phyloP scores from a whole-genome alignment of 2,113 vertebrate genomes.

The Aix galericulata region DNA sequence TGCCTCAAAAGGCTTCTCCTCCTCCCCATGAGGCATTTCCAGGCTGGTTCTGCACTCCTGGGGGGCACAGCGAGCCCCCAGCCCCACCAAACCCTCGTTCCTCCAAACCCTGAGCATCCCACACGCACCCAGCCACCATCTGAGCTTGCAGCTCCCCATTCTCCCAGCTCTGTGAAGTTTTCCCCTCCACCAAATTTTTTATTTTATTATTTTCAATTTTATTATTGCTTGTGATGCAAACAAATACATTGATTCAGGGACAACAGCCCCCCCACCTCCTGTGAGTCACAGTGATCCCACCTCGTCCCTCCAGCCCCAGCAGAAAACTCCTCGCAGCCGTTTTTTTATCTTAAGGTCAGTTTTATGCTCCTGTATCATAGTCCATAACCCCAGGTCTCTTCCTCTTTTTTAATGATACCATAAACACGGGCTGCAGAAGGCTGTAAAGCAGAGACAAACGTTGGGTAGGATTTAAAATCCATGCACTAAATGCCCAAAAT shows the following conservation, averaged over 20 bases:
- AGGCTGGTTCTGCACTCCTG: neutral
- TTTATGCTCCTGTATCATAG: neutral
- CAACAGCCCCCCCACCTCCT: neutral
- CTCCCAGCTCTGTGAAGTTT: rapidly evolving
- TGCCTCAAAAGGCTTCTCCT: neutral
- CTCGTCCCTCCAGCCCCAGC: neutral
- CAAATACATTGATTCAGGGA: neutral
- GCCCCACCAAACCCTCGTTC: neutral
- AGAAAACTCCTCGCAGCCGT: neutral
- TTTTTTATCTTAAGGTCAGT: neutral
- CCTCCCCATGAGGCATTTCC: rapidly evolving
- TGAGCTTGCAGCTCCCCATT: rapidly evolving
- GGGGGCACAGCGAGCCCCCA: rapidly evolving
- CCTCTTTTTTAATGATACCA: neutral
- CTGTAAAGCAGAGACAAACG: neutral
- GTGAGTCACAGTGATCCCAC: rapidly evolving
- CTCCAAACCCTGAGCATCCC: neutral
- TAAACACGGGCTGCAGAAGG: neutral
- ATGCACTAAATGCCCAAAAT: neutral
- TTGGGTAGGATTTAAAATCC: neutral
- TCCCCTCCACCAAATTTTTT: neutral
- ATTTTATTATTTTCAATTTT: neutral
- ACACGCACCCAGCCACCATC: neutral
- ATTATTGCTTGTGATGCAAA: rapidly evolving
- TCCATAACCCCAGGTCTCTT: neutral